Evolutionary conservation across 2,113 vertebrate genomes (phyloP).

Genomic region (Brachypodius melanocephalos): DNA sequence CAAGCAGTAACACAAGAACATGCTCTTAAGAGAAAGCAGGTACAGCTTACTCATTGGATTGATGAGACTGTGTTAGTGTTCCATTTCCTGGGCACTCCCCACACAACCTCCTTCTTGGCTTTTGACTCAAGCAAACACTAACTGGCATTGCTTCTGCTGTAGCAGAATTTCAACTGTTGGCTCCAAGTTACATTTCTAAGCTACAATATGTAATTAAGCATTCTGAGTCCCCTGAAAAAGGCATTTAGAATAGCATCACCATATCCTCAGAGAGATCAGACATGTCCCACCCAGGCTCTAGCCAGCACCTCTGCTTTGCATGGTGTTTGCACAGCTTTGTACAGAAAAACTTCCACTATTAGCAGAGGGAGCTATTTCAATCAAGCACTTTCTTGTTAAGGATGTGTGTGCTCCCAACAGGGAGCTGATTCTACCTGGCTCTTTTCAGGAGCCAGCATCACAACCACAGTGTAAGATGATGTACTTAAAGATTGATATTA

Average conservation of each 20-base stretch:
- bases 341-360: fast-evolving
- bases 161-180: not conserved
- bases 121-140: not conserved
- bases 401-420: not conserved
- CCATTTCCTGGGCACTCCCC: not conserved
- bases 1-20: not conserved
- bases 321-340: not conserved
- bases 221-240: not conserved
- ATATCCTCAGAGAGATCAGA: fast-evolving
- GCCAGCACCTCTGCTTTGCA: not conserved
- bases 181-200: not conserved
- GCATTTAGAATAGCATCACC: not conserved
- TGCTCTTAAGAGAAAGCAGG: not conserved
- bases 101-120: not conserved
- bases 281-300: too few species aligned
- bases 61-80: not conserved
- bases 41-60: not conserved
- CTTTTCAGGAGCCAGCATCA: not conserved
- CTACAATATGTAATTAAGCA: not conserved
- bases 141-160: not conserved
- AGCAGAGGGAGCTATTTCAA: not conserved
- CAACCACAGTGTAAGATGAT: fast-evolving
- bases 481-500: not conserved
- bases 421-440: not conserved
- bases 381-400: not conserved